These are phyloP conservation scores for Lacanobia wlatinum DNA, from an alignment of 2,888 invertebrate genomes.

Conservation along the genomic window DNA sequence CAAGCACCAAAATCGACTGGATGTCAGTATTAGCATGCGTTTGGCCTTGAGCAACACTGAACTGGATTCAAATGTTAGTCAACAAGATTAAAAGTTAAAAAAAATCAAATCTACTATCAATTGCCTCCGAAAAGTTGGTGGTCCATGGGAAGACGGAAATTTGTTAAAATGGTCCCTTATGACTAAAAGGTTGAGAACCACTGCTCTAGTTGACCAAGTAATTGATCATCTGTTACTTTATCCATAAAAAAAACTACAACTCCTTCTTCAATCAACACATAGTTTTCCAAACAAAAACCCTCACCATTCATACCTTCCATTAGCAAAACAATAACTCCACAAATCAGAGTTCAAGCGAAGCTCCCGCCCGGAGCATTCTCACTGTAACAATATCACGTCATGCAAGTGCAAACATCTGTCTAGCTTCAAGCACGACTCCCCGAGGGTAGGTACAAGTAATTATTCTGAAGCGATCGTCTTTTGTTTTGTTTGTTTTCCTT, in stretches of 20 bases:
- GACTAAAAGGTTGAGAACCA: no score
- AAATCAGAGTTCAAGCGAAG: conserved; percentile 48
- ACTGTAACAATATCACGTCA: conserved; percentile 52
- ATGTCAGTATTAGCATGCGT: no score
- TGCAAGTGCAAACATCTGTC: conserved; percentile 56
- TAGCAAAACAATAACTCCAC: conserved; percentile 7
- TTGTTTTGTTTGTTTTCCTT: conserved; percentile 26
- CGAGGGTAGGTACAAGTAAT: conserved; percentile 36
- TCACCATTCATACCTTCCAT: not conserved
- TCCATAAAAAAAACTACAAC: not conserved
- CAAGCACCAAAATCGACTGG: no score
- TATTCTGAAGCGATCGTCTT: conserved; percentile 29
- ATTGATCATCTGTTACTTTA: not conserved
- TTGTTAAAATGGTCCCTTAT: no score
- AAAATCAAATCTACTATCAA: no score
- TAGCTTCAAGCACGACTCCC: conserved; percentile 46
- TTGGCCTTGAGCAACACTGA: no score
- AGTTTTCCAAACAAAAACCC: not conserved
- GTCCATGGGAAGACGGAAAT: no score
- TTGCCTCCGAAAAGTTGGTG: no score
- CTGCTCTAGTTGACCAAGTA: no score
- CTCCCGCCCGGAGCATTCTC: conserved; percentile 47
- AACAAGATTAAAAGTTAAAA: no score
- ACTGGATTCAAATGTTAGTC: no score
- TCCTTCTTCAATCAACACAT: not conserved